Base-by-base conservation (phyloP, 2,888 invertebrate species). In the Tubiluchus corallicola region DNA sequence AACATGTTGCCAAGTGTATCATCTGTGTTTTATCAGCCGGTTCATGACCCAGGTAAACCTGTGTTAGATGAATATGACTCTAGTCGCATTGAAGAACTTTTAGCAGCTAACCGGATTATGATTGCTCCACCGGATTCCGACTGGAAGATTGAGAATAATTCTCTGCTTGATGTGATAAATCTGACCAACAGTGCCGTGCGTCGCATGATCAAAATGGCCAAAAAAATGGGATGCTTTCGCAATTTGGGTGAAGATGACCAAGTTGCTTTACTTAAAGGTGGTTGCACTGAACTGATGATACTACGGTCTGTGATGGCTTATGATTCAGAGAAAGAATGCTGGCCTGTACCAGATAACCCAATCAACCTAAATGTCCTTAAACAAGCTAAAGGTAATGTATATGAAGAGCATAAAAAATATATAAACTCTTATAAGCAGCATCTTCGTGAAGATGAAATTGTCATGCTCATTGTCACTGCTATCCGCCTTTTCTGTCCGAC, bases 221-320 rank as follows among this genome's bases (percentile, higher is more conserved):
- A 74, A 52, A 64, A 67, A 50, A 61, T 75, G 41, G 64, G 60
- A 57, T 82, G 84, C 2, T 96, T 96, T 65, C 82, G 82, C 61
- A 81, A 79, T 57, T 79, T 96, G 74, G 84, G 85, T 58, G 85
- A 90, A 57, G 85, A 84, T 54, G 92, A 94, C 64, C 92, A 94
- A 68, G 76, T 85, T 43, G 75, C 77, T 17, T 67, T 87, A 9
- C 64, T 90, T 4, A 90, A 88, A 63, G 88, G 90, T 1, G 88
- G 92, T 1, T 88, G 88, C 58, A 88, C 87, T 41, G 94, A 96
- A 67, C 82, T 96, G 77, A 80, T 96, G 77, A 80, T 96, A 46
- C 72, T 96, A 43, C 72, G 90, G 13, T 88, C 92, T 51, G 84
- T 84, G 0, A 80, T 84, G 71, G 82, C 82, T 40, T 96, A 88